phyloP scores from a whole-genome alignment of 2,797 vertebrate species.

The Clarias laeviceps region DNA sequence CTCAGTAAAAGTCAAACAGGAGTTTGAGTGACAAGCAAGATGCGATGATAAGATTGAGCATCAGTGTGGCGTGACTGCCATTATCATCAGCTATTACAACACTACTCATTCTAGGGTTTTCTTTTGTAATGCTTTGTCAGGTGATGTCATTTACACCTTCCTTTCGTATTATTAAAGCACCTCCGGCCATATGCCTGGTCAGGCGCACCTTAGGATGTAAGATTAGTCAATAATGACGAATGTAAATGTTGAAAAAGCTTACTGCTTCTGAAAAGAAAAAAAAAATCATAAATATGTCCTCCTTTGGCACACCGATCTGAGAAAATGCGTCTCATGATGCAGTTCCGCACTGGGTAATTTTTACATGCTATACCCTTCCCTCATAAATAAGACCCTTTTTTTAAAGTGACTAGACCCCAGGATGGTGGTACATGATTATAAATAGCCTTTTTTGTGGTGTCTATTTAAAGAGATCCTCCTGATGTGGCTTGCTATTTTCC shows the following conservation, averaged over 20 bases:
- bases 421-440: constrained; percentile 53
- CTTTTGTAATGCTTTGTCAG: not conserved
- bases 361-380: constrained; percentile 40
- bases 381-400: constrained; percentile 49
- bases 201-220: not conserved
- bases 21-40: not conserved
- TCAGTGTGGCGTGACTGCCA: not conserved
- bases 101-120: not conserved
- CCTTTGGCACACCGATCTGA: not conserved
- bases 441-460: constrained; percentile 59
- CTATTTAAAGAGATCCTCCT: constrained; percentile 63
- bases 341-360: constrained; percentile 1
- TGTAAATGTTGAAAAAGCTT: not conserved
- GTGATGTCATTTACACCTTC: not conserved
- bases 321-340: not conserved
- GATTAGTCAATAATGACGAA: not conserved
- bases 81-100: not conserved
- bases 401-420: constrained; percentile 43
- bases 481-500: constrained; percentile 73
- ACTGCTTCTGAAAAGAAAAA: not conserved
- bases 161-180: not conserved
- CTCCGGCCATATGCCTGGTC: not conserved
- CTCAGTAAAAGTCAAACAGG: not conserved
- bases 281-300: not conserved
- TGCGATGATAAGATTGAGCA: not conserved